Conservation (phyloP, 2,113 vertebrate genomes). For the Hippocampus mohnikei region DNA sequence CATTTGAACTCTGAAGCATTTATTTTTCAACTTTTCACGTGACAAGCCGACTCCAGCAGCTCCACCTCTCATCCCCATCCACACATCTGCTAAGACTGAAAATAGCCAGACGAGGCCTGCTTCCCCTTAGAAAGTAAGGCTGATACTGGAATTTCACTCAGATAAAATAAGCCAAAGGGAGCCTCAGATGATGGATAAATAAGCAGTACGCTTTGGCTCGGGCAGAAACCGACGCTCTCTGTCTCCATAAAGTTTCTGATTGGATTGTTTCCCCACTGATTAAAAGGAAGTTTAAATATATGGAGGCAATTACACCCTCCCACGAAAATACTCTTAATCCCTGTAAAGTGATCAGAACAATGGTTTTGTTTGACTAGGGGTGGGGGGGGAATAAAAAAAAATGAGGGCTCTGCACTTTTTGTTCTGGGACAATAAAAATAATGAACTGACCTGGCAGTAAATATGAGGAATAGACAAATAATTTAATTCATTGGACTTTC, state of each 20-base stretch:
- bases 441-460: neutral
- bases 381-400: neutral
- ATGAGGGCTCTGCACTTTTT: slow-evolving; percentile 21
- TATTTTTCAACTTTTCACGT: neutral
- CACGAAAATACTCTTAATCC: slow-evolving; percentile 65
- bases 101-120: slow-evolving; percentile 24
- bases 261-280: slow-evolving; percentile 64
- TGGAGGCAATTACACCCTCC: slow-evolving; percentile 55
- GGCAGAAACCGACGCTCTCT: slow-evolving; percentile 26
- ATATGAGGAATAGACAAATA: slow-evolving; percentile 18
- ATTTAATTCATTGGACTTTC: neutral
- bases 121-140: slow-evolving; percentile 26
- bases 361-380: slow-evolving; percentile 53
- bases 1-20: neutral
- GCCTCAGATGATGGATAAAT: slow-evolving; percentile 65
- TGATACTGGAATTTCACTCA: slow-evolving; percentile 61
- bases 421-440: slow-evolving; percentile 31
- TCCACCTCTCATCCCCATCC: neutral
- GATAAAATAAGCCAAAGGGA: slow-evolving; percentile 68
- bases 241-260: slow-evolving; percentile 58
- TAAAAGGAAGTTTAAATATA: slow-evolving; percentile 69
- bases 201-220: slow-evolving; percentile 53
- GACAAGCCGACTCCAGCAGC: neutral
- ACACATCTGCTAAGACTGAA: slow-evolving; percentile 49
- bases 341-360: slow-evolving; percentile 67